These are phyloP conservation scores for Pseudoips prasinana DNA, from an alignment of 2,888 invertebrate species.

Conservation along the genomic window DNA sequence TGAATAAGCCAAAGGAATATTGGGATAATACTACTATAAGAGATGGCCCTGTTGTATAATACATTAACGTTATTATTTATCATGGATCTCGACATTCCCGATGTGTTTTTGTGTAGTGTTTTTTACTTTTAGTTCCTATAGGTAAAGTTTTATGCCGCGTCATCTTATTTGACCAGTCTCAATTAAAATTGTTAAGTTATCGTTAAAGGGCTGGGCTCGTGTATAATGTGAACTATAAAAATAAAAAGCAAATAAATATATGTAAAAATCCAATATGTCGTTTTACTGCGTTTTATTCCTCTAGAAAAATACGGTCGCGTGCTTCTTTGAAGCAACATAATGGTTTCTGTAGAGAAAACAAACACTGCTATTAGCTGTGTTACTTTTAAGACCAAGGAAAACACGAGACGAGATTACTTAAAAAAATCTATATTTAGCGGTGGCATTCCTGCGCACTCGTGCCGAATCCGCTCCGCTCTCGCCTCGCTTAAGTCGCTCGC, in stretches of 20 bases:
- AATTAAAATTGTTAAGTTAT: slow-evolving; percentile 33
- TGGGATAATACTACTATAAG: slow-evolving; percentile 27
- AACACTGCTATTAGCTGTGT: too few species aligned
- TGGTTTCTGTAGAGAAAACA: too few species aligned
- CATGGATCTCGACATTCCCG: slow-evolving; percentile 75
- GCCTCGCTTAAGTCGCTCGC: too few species aligned
- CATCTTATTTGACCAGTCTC: slow-evolving; percentile 41
- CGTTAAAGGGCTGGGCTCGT: slow-evolving; percentile 37
- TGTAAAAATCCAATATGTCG: slow-evolving; percentile 16
- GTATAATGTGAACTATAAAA: slow-evolving; percentile 33
- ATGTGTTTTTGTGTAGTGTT: slow-evolving; percentile 50
- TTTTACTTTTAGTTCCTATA: slow-evolving; percentile 47
- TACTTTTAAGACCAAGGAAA: too few species aligned
- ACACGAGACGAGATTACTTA: too few species aligned
- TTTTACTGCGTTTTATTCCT: slow-evolving; percentile 7
- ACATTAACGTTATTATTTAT: slow-evolving; percentile 18
- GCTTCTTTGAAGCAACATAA: too few species aligned
- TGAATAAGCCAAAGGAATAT: background rate
- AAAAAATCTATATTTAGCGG: too few species aligned
- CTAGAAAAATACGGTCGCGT: background rate
- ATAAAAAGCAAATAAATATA: slow-evolving; percentile 31
- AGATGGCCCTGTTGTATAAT: background rate
- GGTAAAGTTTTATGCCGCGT: slow-evolving; percentile 36
- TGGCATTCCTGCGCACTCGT: too few species aligned
- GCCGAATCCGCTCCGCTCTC: too few species aligned